Conservation (phyloP, 2,888 invertebrate genomes). For the Netelia fuscicornis region DNA sequence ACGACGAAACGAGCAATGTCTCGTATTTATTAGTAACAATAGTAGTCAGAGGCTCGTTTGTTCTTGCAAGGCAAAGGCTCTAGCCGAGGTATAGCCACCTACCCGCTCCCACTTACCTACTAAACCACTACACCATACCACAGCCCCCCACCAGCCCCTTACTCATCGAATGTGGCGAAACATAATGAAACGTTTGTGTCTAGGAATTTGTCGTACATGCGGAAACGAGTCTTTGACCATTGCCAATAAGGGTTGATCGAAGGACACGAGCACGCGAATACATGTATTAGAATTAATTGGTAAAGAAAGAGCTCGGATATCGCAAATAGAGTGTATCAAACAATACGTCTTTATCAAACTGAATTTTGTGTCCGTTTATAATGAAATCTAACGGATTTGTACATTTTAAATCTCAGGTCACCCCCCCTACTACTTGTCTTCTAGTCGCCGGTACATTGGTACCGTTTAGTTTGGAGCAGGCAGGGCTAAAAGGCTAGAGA, state of each 20-base stretch:
- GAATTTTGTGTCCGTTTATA: constrained; percentile 43
- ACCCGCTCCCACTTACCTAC: too few relatives aligned
- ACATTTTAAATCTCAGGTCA: constrained; percentile 85
- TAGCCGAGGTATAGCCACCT: too few relatives aligned
- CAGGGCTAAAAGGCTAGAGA: constrained; percentile 84
- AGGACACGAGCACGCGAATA: background rate
- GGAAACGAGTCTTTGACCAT: constrained; percentile 61
- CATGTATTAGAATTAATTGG: background rate
- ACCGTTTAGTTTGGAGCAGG: constrained; percentile 85
- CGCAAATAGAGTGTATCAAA: background rate
- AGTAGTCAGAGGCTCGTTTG: constrained; percentile 63
- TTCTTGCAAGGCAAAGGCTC: constrained; percentile 37
- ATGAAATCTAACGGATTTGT: constrained; percentile 79
- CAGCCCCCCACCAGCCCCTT: background rate
- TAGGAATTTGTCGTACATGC: constrained; percentile 3
- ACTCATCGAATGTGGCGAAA: background rate
- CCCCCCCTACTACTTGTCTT: constrained; percentile 84
- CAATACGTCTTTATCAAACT: constrained; percentile 33
- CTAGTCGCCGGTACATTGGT: constrained; percentile 84
- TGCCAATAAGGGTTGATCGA: constrained; percentile 27
- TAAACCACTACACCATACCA: too few relatives aligned
- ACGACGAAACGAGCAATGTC: background rate
- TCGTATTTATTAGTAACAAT: background rate
- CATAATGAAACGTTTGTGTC: background rate
- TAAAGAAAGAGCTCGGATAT: constrained; percentile 9